A percentile compares a stretch with the other conserved stretches of the same genome.
These are phyloP conservation scores for Larimichthys crocea DNA, from an alignment of 2,113 vertebrate species.

Conservation along the genomic window DNA sequence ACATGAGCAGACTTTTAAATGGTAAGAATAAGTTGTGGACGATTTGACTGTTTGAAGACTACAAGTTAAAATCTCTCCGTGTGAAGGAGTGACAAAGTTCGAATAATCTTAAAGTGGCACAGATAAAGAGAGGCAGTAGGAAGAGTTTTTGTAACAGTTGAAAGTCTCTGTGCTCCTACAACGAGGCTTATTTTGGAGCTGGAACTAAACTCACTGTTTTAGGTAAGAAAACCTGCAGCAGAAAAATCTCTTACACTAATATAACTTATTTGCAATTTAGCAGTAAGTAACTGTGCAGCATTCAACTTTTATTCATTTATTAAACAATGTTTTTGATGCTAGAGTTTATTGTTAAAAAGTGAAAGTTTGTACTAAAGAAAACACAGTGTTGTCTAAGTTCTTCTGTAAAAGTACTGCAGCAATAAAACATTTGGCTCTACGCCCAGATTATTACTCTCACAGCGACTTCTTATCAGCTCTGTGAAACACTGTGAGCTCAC, in stretches of 20 bases:
- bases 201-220: constrained; percentile 81
- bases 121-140: background rate
- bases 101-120: accelerated
- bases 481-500: constrained; percentile 35
- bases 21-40: background rate
- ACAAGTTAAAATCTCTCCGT: background rate
- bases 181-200: constrained; percentile 68
- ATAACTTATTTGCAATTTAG: background rate
- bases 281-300: too few relatives aligned
- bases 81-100: background rate
- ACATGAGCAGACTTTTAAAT: background rate
- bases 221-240: constrained; percentile 70
- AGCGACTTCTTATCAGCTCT: constrained; percentile 40
- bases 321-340: background rate
- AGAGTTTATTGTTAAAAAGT: background rate
- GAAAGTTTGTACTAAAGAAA: background rate
- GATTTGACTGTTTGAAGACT: background rate
- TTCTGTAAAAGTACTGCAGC: background rate
- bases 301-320: too few relatives aligned
- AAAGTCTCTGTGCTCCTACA: constrained; percentile 69
- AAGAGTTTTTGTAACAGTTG: constrained; percentile 57
- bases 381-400: accelerated
- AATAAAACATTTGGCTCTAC: constrained; percentile 42
- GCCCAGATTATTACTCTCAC: constrained; percentile 31
- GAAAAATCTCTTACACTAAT: background rate